Evolutionary conservation across 2,113 vertebrate species (phyloP).

Genomic region (Calypte anna): DNA sequence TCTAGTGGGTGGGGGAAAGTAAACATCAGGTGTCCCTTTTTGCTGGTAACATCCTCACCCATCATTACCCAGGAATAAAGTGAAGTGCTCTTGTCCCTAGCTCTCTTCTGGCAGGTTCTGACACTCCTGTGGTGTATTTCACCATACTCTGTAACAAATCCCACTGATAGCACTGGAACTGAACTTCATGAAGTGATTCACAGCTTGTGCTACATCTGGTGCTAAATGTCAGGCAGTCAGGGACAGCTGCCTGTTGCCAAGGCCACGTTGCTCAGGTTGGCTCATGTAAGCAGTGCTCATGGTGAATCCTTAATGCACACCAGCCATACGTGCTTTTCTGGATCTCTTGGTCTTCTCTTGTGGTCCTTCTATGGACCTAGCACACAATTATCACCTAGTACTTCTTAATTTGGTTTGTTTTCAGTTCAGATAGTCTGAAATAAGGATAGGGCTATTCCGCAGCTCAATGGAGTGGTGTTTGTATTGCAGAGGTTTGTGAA

Average conservation of each 20-base stretch:
- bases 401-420: neutral
- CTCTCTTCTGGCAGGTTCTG: neutral
- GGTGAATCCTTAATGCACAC: neutral
- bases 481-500: neutral
- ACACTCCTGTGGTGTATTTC: neutral
- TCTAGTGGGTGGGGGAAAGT: neutral
- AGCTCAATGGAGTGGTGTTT: neutral
- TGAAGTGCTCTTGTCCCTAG: neutral
- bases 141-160: neutral
- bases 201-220: neutral
- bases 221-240: neutral
- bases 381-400: neutral
- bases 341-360: neutral
- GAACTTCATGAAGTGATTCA: neutral
- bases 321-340: neutral
- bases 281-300: neutral
- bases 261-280: neutral
- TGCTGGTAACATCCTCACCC: neutral
- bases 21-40: neutral
- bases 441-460: neutral
- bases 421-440: neutral
- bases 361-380: neutral
- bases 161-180: neutral
- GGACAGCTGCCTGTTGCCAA: neutral
- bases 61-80: fast-evolving